Evolutionary conservation across 2,113 vertebrate genomes (phyloP), one percentile per base, ranked within the genome.

Genomic region (Oriolus oriolus): DNA sequence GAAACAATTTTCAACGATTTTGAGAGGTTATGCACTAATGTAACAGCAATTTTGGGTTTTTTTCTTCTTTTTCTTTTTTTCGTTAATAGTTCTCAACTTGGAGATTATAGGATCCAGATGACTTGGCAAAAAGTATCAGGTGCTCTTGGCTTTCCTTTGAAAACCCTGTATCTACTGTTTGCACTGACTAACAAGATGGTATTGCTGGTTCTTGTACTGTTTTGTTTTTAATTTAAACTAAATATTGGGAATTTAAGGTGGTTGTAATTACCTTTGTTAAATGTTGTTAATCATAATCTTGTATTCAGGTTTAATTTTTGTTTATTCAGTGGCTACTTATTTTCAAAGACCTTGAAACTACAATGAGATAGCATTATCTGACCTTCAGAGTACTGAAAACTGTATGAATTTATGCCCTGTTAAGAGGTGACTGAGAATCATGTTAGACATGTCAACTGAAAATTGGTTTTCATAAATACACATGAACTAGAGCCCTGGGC

Each of bases 161-260:
- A 98, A 98, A 97, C 97, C 97, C 97, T 98, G 98, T 98, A 97
- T 95, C 97, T 98, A 97, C 97, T 84, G 96, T 98, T 98, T 98
- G 98, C 98, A 98, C 98, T 98, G 98, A 98, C 97, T 98, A 97
- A 98, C 96, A 96, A 97, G 97, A 97, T 97, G 97, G 98, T 98
- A 95, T 98, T 97, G 97, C 97, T 98, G 97, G 64, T 89, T 94
- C 93, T 96, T 96, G 93, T 95, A 95, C 90, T 96, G 91, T 95
- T 96, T 91, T 95, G 90, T 95, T 97, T 97, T 97, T 98, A 96
- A 97, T 97, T 98, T 98, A 97, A 97, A 97, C 92, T 95, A 97
- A 98, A 95, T 98, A 96, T 95, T 96, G 74, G 92, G 92, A 93
- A 93, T 97, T 98, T 93, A 87, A 95, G 93, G 92, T 41, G 77